Conservation (phyloP, 2,888 invertebrate species). For the Aspidapion aeneum region DNA sequence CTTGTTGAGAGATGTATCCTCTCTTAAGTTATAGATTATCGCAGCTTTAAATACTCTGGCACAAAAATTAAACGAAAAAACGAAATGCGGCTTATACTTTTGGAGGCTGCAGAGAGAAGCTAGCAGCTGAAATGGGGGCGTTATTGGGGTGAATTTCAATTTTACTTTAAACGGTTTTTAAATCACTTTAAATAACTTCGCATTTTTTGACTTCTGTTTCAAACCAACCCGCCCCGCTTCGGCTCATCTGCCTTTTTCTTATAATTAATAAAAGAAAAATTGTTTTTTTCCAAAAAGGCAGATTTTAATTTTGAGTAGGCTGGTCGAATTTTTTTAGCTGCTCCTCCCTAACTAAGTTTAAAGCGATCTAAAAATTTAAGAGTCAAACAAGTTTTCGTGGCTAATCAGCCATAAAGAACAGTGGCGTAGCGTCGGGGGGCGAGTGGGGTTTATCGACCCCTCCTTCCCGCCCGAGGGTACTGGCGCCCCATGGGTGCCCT, state of each 20-base stretch:
- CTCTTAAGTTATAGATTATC: too few relatives aligned
- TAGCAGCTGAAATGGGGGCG: neutral
- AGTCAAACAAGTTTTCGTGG: too few relatives aligned
- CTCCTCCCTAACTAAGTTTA: too few relatives aligned
- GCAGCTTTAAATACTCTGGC: conserved; percentile 42
- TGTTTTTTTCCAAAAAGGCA: neutral
- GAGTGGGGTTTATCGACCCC: too few relatives aligned
- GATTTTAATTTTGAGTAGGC: neutral
- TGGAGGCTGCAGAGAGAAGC: neutral
- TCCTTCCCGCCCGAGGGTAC: too few relatives aligned
- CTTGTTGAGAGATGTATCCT: too few relatives aligned
- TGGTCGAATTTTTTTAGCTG: neutral
- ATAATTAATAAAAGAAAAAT: conserved; percentile 1
- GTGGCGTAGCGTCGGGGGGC: too few relatives aligned
- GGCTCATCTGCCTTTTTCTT: too few relatives aligned
- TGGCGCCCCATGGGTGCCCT: too few relatives aligned
- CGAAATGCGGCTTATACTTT: conserved; percentile 19
- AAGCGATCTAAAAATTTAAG: too few relatives aligned
- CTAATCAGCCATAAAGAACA: too few relatives aligned
- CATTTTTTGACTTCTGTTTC: conserved; percentile 25
- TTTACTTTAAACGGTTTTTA: conserved; percentile 50
- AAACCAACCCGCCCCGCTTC: neutral
- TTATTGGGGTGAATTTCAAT: conserved; percentile 46
- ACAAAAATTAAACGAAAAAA: conserved; percentile 47
- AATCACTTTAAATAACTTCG: conserved; percentile 44